Evolutionary conservation across 1,140 invertebrate species (phyloP).

Genomic region (Chymomyza costata): DNA sequence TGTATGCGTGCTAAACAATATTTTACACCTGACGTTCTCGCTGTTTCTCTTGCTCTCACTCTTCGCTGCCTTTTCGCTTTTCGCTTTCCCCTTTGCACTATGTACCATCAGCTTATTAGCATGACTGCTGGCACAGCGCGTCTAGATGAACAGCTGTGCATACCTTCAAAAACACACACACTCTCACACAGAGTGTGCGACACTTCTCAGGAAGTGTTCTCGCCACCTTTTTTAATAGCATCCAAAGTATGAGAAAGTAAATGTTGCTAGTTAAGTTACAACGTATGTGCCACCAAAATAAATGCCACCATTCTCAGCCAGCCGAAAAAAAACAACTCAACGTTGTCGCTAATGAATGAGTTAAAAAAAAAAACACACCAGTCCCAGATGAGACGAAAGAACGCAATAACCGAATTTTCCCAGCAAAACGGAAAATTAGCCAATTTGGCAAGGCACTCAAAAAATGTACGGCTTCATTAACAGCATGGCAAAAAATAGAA

Average conservation of each 20-base stretch:
- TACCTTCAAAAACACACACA: constrained; percentile 4
- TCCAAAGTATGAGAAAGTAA: constrained; percentile 37
- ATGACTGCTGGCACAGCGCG: constrained; percentile 61
- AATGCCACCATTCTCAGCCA: neutral
- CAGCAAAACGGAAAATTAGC: too few species aligned
- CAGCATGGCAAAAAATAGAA: too few species aligned
- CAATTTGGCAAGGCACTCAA: too few species aligned
- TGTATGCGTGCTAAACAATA: constrained; percentile 55
- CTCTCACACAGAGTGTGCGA: too few species aligned
- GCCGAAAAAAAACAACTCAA: constrained; percentile 32
- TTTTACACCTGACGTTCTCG: constrained; percentile 67
- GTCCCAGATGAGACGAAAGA: too few species aligned
- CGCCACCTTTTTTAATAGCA: constrained; percentile 2
- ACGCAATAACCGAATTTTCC: too few species aligned
- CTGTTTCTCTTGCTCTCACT: constrained; percentile 23
- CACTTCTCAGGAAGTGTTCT: constrained; percentile 45
- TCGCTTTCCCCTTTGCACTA: neutral
- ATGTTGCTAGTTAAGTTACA: constrained; percentile 46
- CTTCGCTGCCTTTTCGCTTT: constrained; percentile 19
- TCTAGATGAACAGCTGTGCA: neutral
- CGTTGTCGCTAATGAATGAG: constrained; percentile 51
- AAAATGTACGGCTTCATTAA: too few species aligned
- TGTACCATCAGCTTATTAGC: constrained; percentile 64
- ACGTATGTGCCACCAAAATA: constrained; percentile 16
- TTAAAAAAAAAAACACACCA: too few species aligned